Evolutionary conservation across 2,113 vertebrate genomes (phyloP), one percentile per base, ranked within the genome.

Genomic region (Eublepharis macularius): DNA sequence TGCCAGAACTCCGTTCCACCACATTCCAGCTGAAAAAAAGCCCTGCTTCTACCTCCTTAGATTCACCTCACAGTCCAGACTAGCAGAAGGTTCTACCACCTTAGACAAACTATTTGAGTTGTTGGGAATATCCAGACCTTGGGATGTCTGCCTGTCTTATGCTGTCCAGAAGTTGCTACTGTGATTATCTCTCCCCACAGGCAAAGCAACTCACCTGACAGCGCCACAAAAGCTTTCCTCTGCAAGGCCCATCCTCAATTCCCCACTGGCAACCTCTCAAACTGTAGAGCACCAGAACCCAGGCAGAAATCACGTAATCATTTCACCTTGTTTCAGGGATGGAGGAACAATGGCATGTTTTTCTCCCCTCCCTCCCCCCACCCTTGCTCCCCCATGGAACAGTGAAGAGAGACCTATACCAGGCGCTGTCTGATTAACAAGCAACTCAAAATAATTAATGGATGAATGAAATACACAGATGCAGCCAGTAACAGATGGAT

Each of bases 401-500:
- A 63, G 13, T 0, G 0, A 75, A 19, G 60, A 82, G 76, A 19
- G 80, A 85, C 86, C n/a, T 0, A 85, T 78, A 49, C 73, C 86
- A 47, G 21, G 60, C 84, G 87, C 83, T 36, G 0, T 34, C 78
- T 89, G 85, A 76, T 69, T 81, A 82, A 89, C 89, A 90, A 86
- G 19, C 72, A 87, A 90, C 84, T 39, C 79, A 80, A 85, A 90
- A 91, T 90, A 92, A 92, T 85, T 92, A 93, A 93, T 81, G 92
- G 83, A 79, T 87, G 83, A 92, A 70, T 0, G 0, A 81, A 77
- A 92, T 82, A 84, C 86, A 78, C 88, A 70, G 92, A 83, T 4
- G 47, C 88, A 87, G 87, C 88, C 76, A 87, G 78, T 87, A 91
- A 85, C 94, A 95, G 94, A 94, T 95, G 94, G 93, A 80, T 89